Conservation (phyloP, 2,113 vertebrate species). For the Suncus etruscus region DNA sequence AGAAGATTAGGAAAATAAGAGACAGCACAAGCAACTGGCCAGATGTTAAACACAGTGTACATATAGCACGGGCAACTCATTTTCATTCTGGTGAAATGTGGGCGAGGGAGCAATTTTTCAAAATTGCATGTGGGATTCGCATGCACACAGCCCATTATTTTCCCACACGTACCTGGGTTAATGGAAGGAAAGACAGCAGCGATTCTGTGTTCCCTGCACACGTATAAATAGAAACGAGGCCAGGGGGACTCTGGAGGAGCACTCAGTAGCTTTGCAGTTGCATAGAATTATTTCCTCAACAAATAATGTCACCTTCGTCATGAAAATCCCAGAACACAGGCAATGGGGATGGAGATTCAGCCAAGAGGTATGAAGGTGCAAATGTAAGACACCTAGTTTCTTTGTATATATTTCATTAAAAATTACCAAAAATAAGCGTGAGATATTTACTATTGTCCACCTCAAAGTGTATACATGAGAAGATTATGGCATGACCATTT, state of each 20-base stretch:
- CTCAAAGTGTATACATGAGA: background rate
- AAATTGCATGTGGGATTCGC: slow-evolving; percentile 71
- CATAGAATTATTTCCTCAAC: slow-evolving; percentile 55
- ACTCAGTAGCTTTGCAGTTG: slow-evolving; percentile 7
- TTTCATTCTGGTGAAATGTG: slow-evolving; percentile 66
- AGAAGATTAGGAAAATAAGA: slow-evolving; percentile 67
- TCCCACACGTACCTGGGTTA: slow-evolving; percentile 54
- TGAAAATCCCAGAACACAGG: slow-evolving; percentile 35
- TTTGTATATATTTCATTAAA: background rate
- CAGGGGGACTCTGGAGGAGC: slow-evolving; percentile 43
- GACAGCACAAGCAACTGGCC: slow-evolving; percentile 58
- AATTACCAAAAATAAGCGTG: slow-evolving; percentile 4
- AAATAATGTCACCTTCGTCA: slow-evolving; percentile 48
- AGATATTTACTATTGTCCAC: background rate
- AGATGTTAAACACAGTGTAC: slow-evolving; percentile 60
- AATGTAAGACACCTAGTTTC: background rate
- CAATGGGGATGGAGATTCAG: background rate
- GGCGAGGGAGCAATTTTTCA: slow-evolving; percentile 73
- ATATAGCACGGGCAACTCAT: slow-evolving; percentile 54
- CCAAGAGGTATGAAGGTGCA: slow-evolving; percentile 2
- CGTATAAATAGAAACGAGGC: slow-evolving; percentile 60
- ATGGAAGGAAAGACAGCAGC: background rate
- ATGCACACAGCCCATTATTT: slow-evolving; percentile 75
- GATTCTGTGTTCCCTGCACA: slow-evolving; percentile 32
- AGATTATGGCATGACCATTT: background rate